These are phyloP conservation scores for Rotaria macrura DNA, from an alignment of 2,888 invertebrate species.

Conservation along the genomic window DNA sequence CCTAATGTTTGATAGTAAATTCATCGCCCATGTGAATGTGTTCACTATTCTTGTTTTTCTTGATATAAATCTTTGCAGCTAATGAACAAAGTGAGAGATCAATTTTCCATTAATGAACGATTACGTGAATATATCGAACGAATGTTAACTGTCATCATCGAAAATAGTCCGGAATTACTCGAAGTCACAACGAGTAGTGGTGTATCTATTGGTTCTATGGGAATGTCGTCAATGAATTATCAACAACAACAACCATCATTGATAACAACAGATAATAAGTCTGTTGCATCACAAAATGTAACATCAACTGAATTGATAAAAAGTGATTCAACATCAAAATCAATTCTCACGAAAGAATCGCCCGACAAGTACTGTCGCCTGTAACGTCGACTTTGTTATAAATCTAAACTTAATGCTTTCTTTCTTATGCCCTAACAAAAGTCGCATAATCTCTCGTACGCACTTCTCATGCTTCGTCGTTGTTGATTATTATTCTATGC, in stretches of 20 bases:
- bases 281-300: background rate
- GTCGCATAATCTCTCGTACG: background rate
- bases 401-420: background rate
- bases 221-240: background rate
- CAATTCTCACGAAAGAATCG: background rate
- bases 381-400: background rate
- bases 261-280: background rate
- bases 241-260: background rate
- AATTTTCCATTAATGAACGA: background rate
- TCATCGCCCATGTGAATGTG: background rate
- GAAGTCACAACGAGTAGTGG: background rate
- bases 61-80: background rate
- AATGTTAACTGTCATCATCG: conserved; percentile 10
- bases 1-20: too few relatives aligned
- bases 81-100: conserved; percentile 13
- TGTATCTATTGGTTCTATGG: background rate
- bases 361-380: conserved; percentile 18
- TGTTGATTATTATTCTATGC: background rate
- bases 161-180: conserved; percentile 9
- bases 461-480: background rate
- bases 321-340: background rate
- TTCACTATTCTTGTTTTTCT: background rate
- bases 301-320: background rate
- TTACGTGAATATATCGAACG: conserved; percentile 14
- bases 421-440: background rate